Conservation (phyloP, 2,113 vertebrate genomes). For the Eonycteris spelaea region DNA sequence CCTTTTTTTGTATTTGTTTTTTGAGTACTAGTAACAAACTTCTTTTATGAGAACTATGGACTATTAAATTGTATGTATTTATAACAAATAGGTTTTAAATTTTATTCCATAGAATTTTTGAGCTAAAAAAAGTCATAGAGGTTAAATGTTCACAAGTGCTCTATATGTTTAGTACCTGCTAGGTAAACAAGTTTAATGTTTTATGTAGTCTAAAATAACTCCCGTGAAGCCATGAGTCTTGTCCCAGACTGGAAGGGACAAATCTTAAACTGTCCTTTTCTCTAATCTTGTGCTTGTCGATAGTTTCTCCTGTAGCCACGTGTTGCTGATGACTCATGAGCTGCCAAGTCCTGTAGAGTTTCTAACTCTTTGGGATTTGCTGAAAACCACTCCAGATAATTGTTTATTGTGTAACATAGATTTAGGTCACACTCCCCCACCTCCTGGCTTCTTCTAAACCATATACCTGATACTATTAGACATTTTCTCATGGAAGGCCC, state of each 20-base stretch:
- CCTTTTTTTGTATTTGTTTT: neutral
- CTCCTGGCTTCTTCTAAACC: neutral
- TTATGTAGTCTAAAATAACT: neutral
- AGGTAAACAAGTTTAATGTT: neutral
- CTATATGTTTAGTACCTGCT: neutral
- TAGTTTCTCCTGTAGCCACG: neutral
- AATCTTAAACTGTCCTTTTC: neutral
- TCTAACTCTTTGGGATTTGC: neutral
- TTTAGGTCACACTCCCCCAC: neutral
- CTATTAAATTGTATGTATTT: neutral
- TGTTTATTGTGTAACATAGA: neutral
- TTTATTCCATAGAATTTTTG: constrained; percentile 13
- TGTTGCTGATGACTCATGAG: neutral
- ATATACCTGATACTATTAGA: neutral
- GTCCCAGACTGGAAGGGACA: neutral
- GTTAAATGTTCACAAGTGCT: neutral
- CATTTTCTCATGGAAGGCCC: neutral
- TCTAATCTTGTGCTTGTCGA: neutral
- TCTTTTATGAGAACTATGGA: neutral
- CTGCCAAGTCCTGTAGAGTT: neutral
- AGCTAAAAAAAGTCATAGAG: neutral
- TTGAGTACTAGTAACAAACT: neutral
- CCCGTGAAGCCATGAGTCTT: neutral
- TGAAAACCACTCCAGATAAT: neutral
- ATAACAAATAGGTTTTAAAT: neutral